A percentile compares a stretch with the other conserved stretches of the same genome.
Conservation (phyloP, 1,140 invertebrate genomes). For the Sycophaga agraensis region DNA sequence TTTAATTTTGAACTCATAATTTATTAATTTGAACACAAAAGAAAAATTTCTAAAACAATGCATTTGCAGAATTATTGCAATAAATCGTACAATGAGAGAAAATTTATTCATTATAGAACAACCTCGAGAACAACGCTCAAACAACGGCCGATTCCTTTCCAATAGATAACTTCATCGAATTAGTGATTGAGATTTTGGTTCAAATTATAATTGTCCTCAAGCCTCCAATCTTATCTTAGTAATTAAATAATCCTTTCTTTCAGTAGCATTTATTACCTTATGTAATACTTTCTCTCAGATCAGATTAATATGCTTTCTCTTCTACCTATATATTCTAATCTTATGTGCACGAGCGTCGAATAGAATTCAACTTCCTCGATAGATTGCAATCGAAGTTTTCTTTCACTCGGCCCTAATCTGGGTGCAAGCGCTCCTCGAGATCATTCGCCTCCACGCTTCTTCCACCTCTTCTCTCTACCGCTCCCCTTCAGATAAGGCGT, state of each 20-base stretch:
- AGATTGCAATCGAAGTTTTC: slow-evolving; percentile 11
- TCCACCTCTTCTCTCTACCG: neutral
- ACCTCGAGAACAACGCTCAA: no score
- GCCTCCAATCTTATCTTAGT: no score
- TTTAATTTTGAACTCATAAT: no score
- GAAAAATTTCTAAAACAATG: no score
- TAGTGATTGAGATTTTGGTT: slow-evolving; percentile 5
- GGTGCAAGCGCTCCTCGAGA: neutral
- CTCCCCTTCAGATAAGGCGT: neutral
- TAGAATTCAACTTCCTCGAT: neutral
- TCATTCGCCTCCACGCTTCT: neutral
- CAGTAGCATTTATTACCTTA: neutral
- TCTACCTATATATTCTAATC: slow-evolving; percentile 1
- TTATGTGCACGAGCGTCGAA: neutral
- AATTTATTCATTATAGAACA: no score
- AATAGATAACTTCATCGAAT: slow-evolving; percentile 3
- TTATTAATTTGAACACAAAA: no score
- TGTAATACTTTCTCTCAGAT: no score
- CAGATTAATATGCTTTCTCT: neutral
- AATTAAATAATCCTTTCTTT: slow-evolving; percentile 22
- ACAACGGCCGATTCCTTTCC: neutral
- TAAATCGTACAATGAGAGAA: no score
- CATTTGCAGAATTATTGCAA: no score
- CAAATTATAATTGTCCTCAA: neutral
- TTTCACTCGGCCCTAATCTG: neutral